phyloP scores from a whole-genome alignment of 2,113 vertebrate species.

The Himantopus leucocephalus region DNA sequence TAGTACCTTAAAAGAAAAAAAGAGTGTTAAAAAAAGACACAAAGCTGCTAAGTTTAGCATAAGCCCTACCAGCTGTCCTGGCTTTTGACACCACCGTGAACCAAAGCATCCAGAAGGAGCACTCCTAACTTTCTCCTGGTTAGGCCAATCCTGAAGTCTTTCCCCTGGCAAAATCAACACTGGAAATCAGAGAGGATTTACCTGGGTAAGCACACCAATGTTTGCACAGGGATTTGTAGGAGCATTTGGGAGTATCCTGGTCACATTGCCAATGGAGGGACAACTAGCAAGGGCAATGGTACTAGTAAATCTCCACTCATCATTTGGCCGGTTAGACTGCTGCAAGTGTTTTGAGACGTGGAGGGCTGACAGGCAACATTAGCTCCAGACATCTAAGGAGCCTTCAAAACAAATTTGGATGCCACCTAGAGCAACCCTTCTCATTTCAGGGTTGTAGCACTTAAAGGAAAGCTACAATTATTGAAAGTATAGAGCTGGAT shows the following conservation, averaged over 20 bases:
- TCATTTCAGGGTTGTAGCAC: neutral
- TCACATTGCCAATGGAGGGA: neutral
- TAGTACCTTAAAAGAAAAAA: slow-evolving; percentile 54
- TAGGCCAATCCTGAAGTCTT: neutral
- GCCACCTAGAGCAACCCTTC: neutral
- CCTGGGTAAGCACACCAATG: neutral
- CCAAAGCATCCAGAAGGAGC: neutral
- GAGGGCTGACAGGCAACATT: neutral
- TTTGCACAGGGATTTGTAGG: neutral
- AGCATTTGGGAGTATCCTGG: neutral
- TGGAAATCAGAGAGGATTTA: neutral
- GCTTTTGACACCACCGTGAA: neutral
- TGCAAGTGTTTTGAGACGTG: neutral
- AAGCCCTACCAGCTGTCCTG: neutral
- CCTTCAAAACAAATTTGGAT: neutral
- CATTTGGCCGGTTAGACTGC: neutral
- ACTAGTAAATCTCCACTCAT: neutral
- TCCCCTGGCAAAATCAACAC: neutral
- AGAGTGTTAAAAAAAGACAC: neutral
- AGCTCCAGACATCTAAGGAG: neutral
- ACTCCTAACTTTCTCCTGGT: neutral
- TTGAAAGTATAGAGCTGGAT: neutral
- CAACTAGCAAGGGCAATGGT: neutral
- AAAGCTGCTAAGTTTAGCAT: neutral
- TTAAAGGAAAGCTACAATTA: neutral